Conservation (phyloP, 2,113 vertebrate species). For the Phalacrocorax carbo region DNA sequence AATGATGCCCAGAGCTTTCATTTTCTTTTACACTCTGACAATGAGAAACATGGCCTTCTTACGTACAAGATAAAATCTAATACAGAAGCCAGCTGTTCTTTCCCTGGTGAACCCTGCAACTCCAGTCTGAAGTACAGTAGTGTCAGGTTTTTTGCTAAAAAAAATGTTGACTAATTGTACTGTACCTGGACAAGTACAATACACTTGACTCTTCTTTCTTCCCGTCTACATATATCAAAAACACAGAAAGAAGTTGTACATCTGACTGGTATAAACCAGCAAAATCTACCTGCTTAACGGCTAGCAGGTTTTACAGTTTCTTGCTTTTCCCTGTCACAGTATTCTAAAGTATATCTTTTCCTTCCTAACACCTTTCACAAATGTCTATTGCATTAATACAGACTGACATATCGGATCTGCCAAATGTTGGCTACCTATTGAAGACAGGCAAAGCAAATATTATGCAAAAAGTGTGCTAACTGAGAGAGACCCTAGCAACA, state of each 20-base stretch:
- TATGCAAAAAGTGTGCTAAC: not conserved
- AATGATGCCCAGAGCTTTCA: constrained; percentile 83
- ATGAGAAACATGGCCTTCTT: constrained; percentile 77
- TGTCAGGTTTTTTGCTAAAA: constrained; percentile 61
- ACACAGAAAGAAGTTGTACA: constrained; percentile 24
- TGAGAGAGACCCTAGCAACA: not conserved
- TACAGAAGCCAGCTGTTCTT: constrained; percentile 83
- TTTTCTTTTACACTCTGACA: constrained; percentile 77
- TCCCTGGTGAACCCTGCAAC: constrained; percentile 70
- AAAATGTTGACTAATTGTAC: constrained; percentile 25
- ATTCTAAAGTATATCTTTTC: not conserved
- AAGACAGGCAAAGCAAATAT: not conserved
- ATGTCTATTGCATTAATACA: not conserved
- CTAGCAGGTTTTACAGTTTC: constrained; percentile 14
- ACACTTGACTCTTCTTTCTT: not conserved
- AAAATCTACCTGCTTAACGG: constrained; percentile 59
- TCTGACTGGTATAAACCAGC: constrained; percentile 40
- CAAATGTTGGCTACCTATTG: not conserved
- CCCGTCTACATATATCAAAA: constrained; percentile 38
- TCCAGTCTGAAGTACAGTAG: constrained; percentile 50
- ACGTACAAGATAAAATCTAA: constrained; percentile 80
- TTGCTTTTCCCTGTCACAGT: not conserved
- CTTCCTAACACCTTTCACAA: not conserved
- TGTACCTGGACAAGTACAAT: not conserved
- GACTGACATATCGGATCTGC: not conserved